Evolutionary conservation across 2,888 invertebrate species (phyloP).

Genomic region (Punctoribates punctum): DNA sequence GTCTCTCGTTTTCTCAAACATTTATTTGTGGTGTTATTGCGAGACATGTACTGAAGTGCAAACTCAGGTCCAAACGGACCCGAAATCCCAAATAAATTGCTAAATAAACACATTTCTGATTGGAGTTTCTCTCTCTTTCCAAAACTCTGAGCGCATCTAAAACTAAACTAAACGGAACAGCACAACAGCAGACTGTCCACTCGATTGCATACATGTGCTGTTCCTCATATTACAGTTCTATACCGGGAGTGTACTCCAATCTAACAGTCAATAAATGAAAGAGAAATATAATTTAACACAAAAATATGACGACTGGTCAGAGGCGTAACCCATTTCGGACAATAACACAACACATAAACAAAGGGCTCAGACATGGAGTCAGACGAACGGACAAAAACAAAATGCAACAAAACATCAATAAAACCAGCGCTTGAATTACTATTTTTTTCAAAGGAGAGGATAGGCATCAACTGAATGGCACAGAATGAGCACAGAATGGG

Average conservation of each 20-base stretch:
- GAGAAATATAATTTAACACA: neutral
- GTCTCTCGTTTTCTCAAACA: neutral
- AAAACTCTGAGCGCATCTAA: too few relatives aligned
- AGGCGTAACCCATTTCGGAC: neutral
- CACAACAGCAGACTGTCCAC: neutral
- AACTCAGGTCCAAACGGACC: neutral
- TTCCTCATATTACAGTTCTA: neutral
- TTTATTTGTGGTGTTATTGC: neutral
- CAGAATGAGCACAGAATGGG: too few relatives aligned
- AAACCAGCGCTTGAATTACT: too few relatives aligned
- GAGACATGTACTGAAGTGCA: neutral
- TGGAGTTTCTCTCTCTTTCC: neutral
- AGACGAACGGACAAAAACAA: too few relatives aligned
- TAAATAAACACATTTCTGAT: conserved; percentile 1
- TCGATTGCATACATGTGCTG: neutral
- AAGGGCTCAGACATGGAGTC: too few relatives aligned
- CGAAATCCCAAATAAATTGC: neutral
- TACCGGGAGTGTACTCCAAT: neutral
- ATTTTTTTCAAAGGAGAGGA: too few relatives aligned
- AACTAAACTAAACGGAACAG: neutral
- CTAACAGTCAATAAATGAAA: conserved; percentile 10
- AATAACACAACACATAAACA: neutral
- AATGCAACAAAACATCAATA: too few relatives aligned
- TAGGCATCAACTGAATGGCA: too few relatives aligned
- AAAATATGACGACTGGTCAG: neutral